phyloP scores from a whole-genome alignment of 2,888 invertebrate genomes.

The Neoitamus cyanurus region DNA sequence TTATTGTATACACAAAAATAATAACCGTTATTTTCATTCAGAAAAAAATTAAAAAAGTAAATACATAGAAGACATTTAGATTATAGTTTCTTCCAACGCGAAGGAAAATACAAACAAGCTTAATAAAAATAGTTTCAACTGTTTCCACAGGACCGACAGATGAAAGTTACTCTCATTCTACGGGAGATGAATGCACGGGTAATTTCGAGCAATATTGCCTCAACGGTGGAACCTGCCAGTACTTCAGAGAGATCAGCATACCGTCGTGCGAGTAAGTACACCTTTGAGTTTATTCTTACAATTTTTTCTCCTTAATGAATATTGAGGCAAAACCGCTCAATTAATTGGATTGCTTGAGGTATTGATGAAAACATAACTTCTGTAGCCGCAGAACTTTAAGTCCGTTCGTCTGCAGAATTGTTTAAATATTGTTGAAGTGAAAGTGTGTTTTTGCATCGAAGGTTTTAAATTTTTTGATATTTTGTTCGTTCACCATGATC shows the following conservation, averaged over 20 bases:
- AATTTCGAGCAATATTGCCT: slow-evolving; percentile 82
- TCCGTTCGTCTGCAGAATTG: too few relatives aligned
- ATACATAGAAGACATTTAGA: background rate
- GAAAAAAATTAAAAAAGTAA: background rate
- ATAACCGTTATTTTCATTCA: too few relatives aligned
- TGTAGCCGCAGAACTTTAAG: too few relatives aligned
- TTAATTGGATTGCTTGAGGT: too few relatives aligned
- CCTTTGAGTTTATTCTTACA: background rate
- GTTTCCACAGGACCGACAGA: slow-evolving; percentile 63
- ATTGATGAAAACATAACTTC: too few relatives aligned
- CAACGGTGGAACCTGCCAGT: slow-evolving; percentile 88
- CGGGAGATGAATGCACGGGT: slow-evolving; percentile 67
- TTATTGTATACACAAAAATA: too few relatives aligned
- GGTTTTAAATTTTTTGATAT: too few relatives aligned
- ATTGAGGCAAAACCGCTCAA: too few relatives aligned
- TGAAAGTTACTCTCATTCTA: slow-evolving; percentile 61
- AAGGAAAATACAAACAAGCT: slow-evolving; percentile 13
- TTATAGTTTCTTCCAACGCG: background rate
- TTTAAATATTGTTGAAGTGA: too few relatives aligned
- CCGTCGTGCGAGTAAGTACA: slow-evolving; percentile 87
- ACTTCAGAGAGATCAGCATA: slow-evolving; percentile 81
- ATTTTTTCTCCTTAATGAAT: too few relatives aligned
- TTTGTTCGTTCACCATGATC: too few relatives aligned
- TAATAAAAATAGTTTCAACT: slow-evolving; percentile 46
- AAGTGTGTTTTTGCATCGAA: too few relatives aligned